phyloP scores from a whole-genome alignment of 2,888 invertebrate species.

The Thalpophila matura region DNA sequence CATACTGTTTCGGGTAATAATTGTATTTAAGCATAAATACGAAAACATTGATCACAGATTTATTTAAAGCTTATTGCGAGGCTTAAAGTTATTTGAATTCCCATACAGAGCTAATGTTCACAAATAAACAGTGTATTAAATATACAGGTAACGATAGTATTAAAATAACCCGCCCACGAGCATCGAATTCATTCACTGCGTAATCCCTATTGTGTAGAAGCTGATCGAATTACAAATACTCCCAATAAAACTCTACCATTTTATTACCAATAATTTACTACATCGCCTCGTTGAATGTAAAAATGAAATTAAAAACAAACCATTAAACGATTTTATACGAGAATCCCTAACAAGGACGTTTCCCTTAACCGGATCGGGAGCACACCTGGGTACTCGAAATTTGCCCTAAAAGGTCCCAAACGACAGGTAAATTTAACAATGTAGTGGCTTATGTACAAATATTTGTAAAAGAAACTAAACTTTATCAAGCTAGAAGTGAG shows the following conservation, averaged over 20 bases:
- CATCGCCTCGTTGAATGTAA: constrained; percentile 83
- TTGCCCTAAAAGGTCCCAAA: constrained; percentile 89
- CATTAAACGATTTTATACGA: constrained; percentile 90
- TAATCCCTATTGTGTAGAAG: constrained; percentile 70
- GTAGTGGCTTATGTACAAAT: constrained; percentile 69
- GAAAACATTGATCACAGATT: constrained; percentile 10
- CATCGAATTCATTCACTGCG: constrained; percentile 65
- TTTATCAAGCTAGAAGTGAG: constrained; percentile 52
- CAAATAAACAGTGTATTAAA: constrained; percentile 67
- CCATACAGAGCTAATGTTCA: constrained; percentile 54
- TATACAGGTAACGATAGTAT: constrained; percentile 60
- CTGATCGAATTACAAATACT: constrained; percentile 78
- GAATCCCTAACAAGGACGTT: constrained; percentile 90
- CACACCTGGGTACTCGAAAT: constrained; percentile 91
- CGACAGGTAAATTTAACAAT: constrained; percentile 72
- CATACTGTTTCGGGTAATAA: too few relatives aligned
- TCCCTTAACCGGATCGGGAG: constrained; percentile 91
- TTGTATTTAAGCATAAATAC: neutral
- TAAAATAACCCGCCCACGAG: constrained; percentile 74
- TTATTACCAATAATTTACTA: constrained; percentile 86
- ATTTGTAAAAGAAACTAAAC: constrained; percentile 55
- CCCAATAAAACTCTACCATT: constrained; percentile 80
- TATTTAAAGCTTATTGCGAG: constrained; percentile 13
- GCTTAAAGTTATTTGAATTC: constrained; percentile 28
- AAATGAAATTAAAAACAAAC: constrained; percentile 91